Evolutionary conservation across 2,888 invertebrate genomes (phyloP), one percentile per base, ranked within the genome.

Genomic region (Helobdella robusta): DNA sequence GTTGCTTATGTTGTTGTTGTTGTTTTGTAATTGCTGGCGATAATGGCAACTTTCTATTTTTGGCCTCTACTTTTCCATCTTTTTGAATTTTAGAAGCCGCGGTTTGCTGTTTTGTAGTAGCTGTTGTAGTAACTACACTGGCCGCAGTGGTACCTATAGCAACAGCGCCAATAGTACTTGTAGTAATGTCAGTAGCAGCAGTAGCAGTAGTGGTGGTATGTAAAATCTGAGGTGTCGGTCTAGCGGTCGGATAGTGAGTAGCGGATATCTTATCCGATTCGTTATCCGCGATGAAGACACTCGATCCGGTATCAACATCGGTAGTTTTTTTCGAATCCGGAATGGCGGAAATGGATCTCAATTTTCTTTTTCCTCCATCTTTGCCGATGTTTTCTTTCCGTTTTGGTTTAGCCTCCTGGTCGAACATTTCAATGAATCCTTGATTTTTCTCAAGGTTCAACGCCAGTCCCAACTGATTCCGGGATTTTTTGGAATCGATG

Each of bases 271-370:
- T 6, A 18, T 5, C 20, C 25, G 50, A 18, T n/a, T 8, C 20
- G n/a, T 50, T n/a, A 5, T 62, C 62, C n/a, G 48, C 62, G 5
- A 48, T n/a, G 28, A 60, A 60, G 20, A 60, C 60, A 11, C 60
- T 40, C 23, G 23, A 44, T 28, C 56, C 56, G 6, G 60, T 25
- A n/a, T 60, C 60, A 11, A 44, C n/a, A n/a, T 62, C 50, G 1
- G 32, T 23, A 23, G 15, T 28, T 18, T 34, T 50, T n/a, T 62
- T 62, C 62, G 50, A 30, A 20, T 62, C 50, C 4, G 30, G 62
- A 44, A 40, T 5, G 8, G 62, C 62, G 6, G 62, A 62, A 8
- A n/a, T n/a, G 15, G 50, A 50, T 62, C 62, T 62, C 32, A 44
- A 20, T 30, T 60, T 60, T n/a, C n/a, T 4, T 28, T 56, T 28